Conservation (phyloP, 2,888 invertebrate genomes). For the Subacronicta megacephala region DNA sequence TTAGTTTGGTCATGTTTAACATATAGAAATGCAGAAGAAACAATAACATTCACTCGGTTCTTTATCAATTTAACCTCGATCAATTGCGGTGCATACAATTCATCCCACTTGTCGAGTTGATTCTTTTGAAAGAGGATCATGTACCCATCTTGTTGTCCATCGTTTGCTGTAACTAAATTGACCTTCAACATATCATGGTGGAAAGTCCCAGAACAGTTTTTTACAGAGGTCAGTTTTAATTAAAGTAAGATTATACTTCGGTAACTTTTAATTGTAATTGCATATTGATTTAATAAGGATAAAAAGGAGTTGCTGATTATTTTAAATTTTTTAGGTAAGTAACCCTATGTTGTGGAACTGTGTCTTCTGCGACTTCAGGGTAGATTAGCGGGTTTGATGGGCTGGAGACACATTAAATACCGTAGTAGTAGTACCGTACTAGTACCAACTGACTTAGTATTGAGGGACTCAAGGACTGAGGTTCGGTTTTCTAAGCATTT, state of each 20-base stretch:
- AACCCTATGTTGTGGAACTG: no score
- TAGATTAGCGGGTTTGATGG: no score
- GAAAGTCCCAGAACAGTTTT: conserved; percentile 15
- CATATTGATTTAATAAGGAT: not conserved
- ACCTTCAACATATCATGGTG: conserved; percentile 16
- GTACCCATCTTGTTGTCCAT: conserved; percentile 16
- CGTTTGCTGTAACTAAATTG: conserved; percentile 22
- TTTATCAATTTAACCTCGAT: conserved; percentile 27
- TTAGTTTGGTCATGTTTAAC: not conserved
- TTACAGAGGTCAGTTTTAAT: no score
- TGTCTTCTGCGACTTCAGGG: no score
- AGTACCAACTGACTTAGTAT: no score
- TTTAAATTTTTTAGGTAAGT: no score
- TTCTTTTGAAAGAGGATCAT: conserved; percentile 4
- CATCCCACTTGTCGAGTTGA: conserved; percentile 31
- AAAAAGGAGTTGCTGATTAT: no score
- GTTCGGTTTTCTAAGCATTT: conserved; percentile 18
- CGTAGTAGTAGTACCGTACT: no score
- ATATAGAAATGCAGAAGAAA: conserved; percentile 1
- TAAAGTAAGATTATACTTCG: not conserved
- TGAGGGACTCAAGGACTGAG: no score
- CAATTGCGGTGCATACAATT: conserved; percentile 36
- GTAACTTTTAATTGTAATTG: not conserved
- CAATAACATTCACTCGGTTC: conserved; percentile 8
- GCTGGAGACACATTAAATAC: no score